Evolutionary conservation across 2,797 vertebrate species (phyloP), one percentile per base, ranked within the genome.

Genomic region (Ambastaia sidthimunki): DNA sequence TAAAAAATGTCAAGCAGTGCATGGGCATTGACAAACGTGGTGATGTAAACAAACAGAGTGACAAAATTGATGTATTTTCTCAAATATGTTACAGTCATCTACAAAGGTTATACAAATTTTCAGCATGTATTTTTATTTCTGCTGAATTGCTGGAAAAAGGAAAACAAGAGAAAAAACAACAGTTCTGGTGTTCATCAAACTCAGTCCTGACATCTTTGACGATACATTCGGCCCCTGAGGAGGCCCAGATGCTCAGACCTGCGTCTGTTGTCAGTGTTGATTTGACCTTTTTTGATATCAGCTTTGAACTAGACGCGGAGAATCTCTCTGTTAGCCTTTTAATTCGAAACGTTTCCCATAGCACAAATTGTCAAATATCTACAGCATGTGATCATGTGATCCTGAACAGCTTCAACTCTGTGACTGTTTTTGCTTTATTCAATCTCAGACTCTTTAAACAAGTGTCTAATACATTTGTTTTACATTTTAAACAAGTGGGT

Each of bases 211-310:
- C 82, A 68, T 69, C 67, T 62, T 67, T 50, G 50, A 66, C 21
- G 76, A 85, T 83, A 79, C 83, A 81, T 81, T 44, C 52, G 76
- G 69, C 75, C 59, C 76, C 34, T 79, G 79, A 83, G 68, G 68
- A 81, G 62, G 28, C 59, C 71, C 84, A 81, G 80, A 73, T 62
- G 59, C 81, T 48, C 21, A 62, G 52, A 68, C 71, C 37, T 15
- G 60, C 28, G 69, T 72, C 70, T 18, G 66, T 57, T 80, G 77
- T 80, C 70, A 67, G 57, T 44, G 48, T 23, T 2, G 12, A 66
- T 73, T 28, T 16, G 12, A 73, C 7, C 34, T 11, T 67, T 66
- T 57, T 66, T 66, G 13, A 55, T 34, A 55, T 15, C 28, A 55
- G 31, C 70, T 72, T 80, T 73, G 50, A 80, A 80, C 77, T 55